These are phyloP conservation scores for Lutjanus argentimaculatus DNA, from an alignment of 2,797 vertebrate species.

Conservation along the genomic window DNA sequence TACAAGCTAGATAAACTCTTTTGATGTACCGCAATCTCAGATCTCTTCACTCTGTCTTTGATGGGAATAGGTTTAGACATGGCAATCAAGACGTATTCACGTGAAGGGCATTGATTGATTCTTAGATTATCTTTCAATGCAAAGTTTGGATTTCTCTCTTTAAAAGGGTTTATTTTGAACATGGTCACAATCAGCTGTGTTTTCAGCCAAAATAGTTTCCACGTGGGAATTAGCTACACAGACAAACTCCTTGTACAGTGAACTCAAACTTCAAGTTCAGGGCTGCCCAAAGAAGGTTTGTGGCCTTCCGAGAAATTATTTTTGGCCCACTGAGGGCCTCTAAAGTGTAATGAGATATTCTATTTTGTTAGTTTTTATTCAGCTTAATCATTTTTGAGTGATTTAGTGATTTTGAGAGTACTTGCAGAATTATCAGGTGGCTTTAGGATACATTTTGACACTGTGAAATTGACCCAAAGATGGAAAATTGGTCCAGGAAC, in stretches of 20 bases:
- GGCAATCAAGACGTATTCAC: conserved; percentile 83
- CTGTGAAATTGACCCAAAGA: conserved; percentile 3
- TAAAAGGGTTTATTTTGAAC: conserved; percentile 74
- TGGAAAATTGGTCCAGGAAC: conserved; percentile 21
- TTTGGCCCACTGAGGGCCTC: conserved; percentile 19
- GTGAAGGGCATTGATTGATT: conserved; percentile 79
- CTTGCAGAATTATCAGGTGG: background rate
- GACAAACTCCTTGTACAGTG: conserved; percentile 52
- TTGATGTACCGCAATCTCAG: conserved; percentile 80
- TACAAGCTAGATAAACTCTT: conserved; percentile 78
- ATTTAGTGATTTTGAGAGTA: conserved; percentile 33
- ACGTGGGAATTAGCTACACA: conserved; percentile 53
- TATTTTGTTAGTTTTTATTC: conserved; percentile 31
- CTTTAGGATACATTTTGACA: conserved; percentile 14
- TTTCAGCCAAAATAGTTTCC: conserved; percentile 58
- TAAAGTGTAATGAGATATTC: conserved; percentile 38
- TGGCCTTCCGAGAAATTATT: conserved; percentile 46
- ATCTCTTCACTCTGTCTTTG: conserved; percentile 74
- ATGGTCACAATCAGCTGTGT: conserved; percentile 60
- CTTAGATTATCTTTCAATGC: conserved; percentile 74
- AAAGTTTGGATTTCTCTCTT: conserved; percentile 67
- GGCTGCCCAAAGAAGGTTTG: conserved; percentile 35
- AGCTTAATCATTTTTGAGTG: conserved; percentile 40
- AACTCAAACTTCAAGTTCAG: conserved; percentile 48
- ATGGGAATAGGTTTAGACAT: conserved; percentile 81